Conservation (phyloP, 2,888 invertebrate genomes). For the Heterodera filipjevi region DNA sequence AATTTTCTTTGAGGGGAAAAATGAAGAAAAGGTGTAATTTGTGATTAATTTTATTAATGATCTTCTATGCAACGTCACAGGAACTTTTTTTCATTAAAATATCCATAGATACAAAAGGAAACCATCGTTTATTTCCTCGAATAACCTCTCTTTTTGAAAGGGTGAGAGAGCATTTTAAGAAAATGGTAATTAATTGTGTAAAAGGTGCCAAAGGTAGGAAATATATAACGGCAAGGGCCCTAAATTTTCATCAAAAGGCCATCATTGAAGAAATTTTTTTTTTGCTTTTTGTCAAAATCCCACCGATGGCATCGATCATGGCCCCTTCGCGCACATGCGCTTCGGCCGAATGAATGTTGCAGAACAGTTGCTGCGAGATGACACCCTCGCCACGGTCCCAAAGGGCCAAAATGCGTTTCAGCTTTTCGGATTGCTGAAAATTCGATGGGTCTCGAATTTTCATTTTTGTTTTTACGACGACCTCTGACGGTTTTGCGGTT, state of each 20-base stretch:
- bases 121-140: too few species aligned
- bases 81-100: too few species aligned
- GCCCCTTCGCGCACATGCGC: conserved; percentile 91
- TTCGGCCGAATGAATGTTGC: conserved; percentile 86
- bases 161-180: background rate
- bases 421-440: conserved; percentile 70
- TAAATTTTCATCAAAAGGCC: too few species aligned
- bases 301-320: conserved; percentile 84
- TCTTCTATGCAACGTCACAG: too few species aligned
- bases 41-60: too few species aligned
- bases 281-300: background rate
- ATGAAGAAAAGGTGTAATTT: too few species aligned
- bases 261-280: background rate
- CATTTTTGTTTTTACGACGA: background rate
- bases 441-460: background rate
- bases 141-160: too few species aligned
- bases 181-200: background rate
- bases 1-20: too few species aligned
- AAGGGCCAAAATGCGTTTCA: conserved; percentile 81
- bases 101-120: too few species aligned
- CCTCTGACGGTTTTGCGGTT: conserved; percentile 28
- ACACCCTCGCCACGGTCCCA: conserved; percentile 85
- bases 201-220: background rate
- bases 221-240: too few species aligned
- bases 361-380: conserved; percentile 86